A percentile compares a stretch with the other conserved stretches of the same genome.
Conservation (phyloP, 2,113 vertebrate genomes). For the Corythornis madagascariensis region DNA sequence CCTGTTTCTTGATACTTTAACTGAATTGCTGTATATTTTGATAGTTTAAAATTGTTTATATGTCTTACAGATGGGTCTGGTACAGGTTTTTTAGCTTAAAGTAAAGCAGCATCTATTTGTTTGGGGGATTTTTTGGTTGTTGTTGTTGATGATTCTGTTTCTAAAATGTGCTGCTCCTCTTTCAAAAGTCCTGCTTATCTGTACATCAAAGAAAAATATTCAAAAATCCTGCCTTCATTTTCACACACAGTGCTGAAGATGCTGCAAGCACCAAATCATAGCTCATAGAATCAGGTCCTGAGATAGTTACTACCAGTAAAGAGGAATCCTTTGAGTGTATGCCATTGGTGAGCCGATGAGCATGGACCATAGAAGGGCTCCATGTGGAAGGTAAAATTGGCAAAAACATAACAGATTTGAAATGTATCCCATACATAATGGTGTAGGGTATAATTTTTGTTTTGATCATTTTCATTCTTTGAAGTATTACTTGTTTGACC, state of each 20-base stretch:
- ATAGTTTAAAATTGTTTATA: constrained; percentile 80
- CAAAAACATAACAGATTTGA: constrained; percentile 81
- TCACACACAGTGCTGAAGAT: constrained; percentile 99
- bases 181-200: constrained; percentile 84
- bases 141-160: constrained; percentile 74
- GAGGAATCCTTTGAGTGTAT: constrained; percentile 98
- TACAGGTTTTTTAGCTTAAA: constrained; percentile 72
- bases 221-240: constrained; percentile 98
- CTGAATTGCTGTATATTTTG: constrained; percentile 73
- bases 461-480: constrained; percentile 82
- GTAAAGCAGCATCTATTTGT: constrained; percentile 76
- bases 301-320: constrained; percentile 97
- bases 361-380: constrained; percentile 98
- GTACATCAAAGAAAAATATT: constrained; percentile 79
- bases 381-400: constrained; percentile 97
- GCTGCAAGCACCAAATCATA: constrained; percentile 94
- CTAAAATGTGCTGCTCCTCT: constrained; percentile 82
- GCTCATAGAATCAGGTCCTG: constrained; percentile 98
- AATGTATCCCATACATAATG: constrained; percentile 83
- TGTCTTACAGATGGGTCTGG: constrained; percentile 74
- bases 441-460: constrained; percentile 78
- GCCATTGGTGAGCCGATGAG: constrained; percentile 94
- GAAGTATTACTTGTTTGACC: constrained; percentile 77
- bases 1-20: constrained; percentile 73
- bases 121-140: not conserved